phyloP scores from a whole-genome alignment of 2,888 invertebrate species.

The Acanthosoma haemorrhoidale region DNA sequence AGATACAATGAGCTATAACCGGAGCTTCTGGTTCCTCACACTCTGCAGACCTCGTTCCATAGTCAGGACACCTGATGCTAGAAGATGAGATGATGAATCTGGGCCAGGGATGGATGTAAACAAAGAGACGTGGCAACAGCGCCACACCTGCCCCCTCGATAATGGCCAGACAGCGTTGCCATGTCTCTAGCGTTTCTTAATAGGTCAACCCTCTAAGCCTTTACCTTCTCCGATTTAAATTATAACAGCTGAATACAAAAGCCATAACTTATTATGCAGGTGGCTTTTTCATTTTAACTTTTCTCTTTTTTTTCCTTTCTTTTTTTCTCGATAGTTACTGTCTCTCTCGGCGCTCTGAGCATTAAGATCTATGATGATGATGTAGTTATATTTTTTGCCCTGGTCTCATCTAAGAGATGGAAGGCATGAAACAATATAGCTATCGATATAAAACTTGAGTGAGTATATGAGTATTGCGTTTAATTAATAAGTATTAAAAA shows the following conservation, averaged over 20 bases:
- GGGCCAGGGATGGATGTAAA: conserved; percentile 31
- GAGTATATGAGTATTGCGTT: too few relatives aligned
- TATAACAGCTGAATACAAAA: background rate
- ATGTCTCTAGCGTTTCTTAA: conserved; percentile 23
- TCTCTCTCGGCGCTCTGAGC: too few relatives aligned
- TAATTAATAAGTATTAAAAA: too few relatives aligned
- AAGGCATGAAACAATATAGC: too few relatives aligned
- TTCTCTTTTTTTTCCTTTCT: too few relatives aligned
- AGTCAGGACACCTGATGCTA: background rate
- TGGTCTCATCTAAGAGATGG: too few relatives aligned
- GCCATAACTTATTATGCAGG: conserved; percentile 6
- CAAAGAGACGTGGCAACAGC: conserved; percentile 35
- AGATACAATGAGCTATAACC: background rate
- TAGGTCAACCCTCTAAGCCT: conserved; percentile 28
- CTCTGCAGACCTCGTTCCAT: background rate
- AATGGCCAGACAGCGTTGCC: conserved; percentile 29
- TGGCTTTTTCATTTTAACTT: background rate
- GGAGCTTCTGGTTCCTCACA: background rate
- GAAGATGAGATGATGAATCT: background rate
- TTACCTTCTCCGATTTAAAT: conserved; percentile 16
- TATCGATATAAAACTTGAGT: too few relatives aligned
- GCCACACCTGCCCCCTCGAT: conserved; percentile 34
- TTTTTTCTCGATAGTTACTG: too few relatives aligned
- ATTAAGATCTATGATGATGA: too few relatives aligned
- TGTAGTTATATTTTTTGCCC: too few relatives aligned